These are phyloP conservation scores for Sporophila hypoxantha DNA, from an alignment of 2,113 vertebrate genomes.

Conservation along the genomic window DNA sequence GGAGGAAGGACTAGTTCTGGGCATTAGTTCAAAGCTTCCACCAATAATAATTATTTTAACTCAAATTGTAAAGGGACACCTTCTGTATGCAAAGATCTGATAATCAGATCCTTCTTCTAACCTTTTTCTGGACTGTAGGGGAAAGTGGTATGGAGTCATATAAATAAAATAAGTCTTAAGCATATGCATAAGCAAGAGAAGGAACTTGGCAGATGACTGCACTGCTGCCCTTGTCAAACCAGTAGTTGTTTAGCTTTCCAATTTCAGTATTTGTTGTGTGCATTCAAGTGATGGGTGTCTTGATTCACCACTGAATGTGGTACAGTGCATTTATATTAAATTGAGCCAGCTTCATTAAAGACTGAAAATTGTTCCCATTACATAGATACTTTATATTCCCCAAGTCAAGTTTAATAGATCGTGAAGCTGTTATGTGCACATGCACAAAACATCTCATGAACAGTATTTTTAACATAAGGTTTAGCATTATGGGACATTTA, in stretches of 20 bases:
- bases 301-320: not conserved
- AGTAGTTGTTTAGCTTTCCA: not conserved
- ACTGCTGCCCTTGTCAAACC: not conserved
- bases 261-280: not conserved
- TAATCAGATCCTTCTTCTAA: not conserved
- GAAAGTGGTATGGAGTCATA: not conserved
- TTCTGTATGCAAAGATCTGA: not conserved
- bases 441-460: not conserved
- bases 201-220: not conserved
- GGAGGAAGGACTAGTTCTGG: not conserved
- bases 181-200: not conserved
- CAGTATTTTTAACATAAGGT: not conserved
- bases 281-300: not conserved
- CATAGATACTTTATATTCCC: not conserved
- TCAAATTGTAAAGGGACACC: not conserved
- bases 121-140: not conserved
- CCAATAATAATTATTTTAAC: not conserved
- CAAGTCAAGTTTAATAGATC: not conserved
- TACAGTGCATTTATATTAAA: not conserved
- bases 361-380: not conserved
- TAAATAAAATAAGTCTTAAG: not conserved
- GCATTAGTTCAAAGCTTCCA: not conserved
- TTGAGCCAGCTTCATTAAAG: not conserved
- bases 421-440: not conserved
- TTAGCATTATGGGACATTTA: not conserved